Evolutionary conservation across 2,888 invertebrate genomes (phyloP), one percentile per base, ranked within the genome.

Genomic region (Trissolcus brochymenae): DNA sequence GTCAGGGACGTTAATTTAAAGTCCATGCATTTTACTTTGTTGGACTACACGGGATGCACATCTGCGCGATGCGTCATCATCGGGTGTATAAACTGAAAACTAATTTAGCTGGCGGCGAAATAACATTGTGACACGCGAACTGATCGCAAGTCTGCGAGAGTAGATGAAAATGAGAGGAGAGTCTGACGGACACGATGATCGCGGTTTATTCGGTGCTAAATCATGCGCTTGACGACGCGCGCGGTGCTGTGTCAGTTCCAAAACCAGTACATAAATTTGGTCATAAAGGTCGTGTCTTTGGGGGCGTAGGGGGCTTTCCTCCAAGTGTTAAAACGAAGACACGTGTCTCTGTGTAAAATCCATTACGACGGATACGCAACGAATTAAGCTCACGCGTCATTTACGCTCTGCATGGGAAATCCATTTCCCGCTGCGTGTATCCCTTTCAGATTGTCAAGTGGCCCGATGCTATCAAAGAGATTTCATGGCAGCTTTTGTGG

Each of bases 261-360:
- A 74, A 51, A 74, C 74, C 64, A 75, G 75, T 75, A 68, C 68
- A 70, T 70, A 75, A 75, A 70, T 75, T 65, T 50, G 35, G 70
- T 70, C 70, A 75, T 70, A 70, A 68, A 68, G 75, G 60, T 72
- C 57, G 41, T 16, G 50, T 29, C 19, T 21, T 14, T 19, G 19
- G 21, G n/a, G 19, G 19, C 49, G n/a, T n/a, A 35, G 17, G n/a
- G 46, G 25, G 0, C 41, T 41, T 19, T 1, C 25, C 25, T 25
- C 25, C 25, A 25, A 25, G 25, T 25, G 25, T 25, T 25, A 4
- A 25, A 25, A 25, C 25, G 25, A 4, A 25, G 25, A 56, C 62
- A 54, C 59, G 59, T 51, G 66, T 66, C 55, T 29, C 43, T 51
- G 1, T 40, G 50, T 35, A 49, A 62, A 55, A 57, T 55, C 61